These are phyloP conservation scores for Prochilodus magdalenae DNA, from an alignment of 2,113 vertebrate species.

Conservation along the genomic window DNA sequence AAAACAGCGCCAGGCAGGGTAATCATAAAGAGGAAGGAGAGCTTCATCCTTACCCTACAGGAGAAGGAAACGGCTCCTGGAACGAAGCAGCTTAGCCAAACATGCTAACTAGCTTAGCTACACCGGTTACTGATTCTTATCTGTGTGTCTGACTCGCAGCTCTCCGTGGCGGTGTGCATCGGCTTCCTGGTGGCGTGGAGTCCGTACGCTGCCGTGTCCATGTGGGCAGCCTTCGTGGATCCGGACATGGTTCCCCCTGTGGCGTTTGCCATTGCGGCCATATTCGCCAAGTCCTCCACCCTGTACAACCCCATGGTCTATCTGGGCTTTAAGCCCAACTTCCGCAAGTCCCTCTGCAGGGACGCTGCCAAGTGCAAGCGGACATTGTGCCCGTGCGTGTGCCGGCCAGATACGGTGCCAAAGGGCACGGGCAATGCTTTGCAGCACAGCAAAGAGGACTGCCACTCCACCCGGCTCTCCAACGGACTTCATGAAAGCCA, in stretches of 20 bases:
- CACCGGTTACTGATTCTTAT: too few relatives aligned
- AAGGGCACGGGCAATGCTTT: slow-evolving; percentile 58
- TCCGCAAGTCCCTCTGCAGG: slow-evolving; percentile 56
- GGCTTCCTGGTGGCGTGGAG: slow-evolving; percentile 52
- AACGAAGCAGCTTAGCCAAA: too few relatives aligned
- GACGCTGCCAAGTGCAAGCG: slow-evolving; percentile 66
- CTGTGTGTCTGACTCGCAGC: slow-evolving; percentile 23
- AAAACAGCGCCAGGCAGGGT: too few relatives aligned
- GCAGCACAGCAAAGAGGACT: slow-evolving; percentile 61
- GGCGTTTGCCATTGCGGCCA: slow-evolving; percentile 34
- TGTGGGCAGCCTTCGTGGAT: slow-evolving; percentile 51
- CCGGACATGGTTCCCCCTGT: slow-evolving; percentile 38
- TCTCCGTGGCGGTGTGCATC: slow-evolving; percentile 54
- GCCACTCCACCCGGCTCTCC: slow-evolving; percentile 68
- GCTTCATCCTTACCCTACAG: too few relatives aligned
- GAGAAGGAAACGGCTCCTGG: too few relatives aligned
- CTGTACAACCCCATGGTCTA: slow-evolving; percentile 52
- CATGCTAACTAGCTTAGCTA: too few relatives aligned
- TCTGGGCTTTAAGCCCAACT: slow-evolving; percentile 54
- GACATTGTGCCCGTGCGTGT: slow-evolving; percentile 63
- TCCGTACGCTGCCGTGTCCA: slow-evolving; percentile 49
- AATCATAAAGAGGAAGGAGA: too few relatives aligned
- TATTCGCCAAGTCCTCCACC: slow-evolving; percentile 50
- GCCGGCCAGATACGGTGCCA: slow-evolving; percentile 40
- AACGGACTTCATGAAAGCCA: slow-evolving; percentile 73